A percentile compares a stretch with the other conserved stretches of the same genome.
Evolutionary conservation across 1,140 invertebrate genomes (phyloP).

Genomic region (Cydia splendana): DNA sequence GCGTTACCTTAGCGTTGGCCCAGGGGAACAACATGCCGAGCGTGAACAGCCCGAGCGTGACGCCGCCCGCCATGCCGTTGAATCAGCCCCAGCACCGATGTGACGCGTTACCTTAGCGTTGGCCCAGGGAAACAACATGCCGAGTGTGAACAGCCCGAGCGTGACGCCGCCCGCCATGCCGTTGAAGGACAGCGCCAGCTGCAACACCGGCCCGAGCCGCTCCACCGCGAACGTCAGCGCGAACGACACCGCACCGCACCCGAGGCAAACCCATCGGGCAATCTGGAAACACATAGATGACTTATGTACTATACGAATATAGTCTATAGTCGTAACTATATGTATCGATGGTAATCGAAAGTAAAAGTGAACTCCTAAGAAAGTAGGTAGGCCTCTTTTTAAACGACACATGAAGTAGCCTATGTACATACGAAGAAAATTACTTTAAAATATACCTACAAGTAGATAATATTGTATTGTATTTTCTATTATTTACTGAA

Average conservation of each 20-base stretch:
- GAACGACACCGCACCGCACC: constrained; percentile 77
- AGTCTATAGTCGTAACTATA: too few species aligned
- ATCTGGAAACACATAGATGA: constrained; percentile 54
- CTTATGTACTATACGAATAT: background rate
- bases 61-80: constrained; percentile 93
- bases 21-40: constrained; percentile 94
- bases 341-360: too few species aligned
- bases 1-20: constrained; percentile 87
- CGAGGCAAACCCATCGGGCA: constrained; percentile 74
- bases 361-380: too few species aligned
- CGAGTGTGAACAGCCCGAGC: constrained; percentile 91
- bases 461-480: too few species aligned
- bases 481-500: too few species aligned
- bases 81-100: constrained; percentile 89
- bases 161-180: constrained; percentile 94
- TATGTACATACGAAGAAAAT: too few species aligned
- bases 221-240: constrained; percentile 88
- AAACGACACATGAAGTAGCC: too few species aligned
- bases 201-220: constrained; percentile 88
- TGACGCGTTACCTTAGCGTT: constrained; percentile 84
- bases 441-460: too few species aligned
- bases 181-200: constrained; percentile 92
- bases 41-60: constrained; percentile 91
- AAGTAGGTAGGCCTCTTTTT: too few species aligned
- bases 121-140: constrained; percentile 93